Evolutionary conservation across 2,797 vertebrate genomes (phyloP).

Genomic region (Amblyopsis hoosieri): DNA sequence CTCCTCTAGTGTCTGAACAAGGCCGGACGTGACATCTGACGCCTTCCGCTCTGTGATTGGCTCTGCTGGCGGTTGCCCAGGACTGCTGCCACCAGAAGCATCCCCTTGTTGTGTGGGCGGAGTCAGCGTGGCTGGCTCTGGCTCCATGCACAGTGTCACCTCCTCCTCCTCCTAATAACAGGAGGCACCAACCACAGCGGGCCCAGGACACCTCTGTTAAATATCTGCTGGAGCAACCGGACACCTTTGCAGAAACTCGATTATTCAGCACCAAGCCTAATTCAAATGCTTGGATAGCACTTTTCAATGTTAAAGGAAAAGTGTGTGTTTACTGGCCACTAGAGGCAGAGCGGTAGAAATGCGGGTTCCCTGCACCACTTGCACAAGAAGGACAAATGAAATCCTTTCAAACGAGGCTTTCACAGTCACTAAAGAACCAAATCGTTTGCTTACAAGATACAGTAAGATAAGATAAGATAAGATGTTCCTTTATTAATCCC

Average conservation of each 20-base stretch:
- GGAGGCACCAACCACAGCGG: slow-evolving; percentile 20
- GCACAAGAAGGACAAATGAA: no score
- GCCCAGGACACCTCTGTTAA: slow-evolving; percentile 9
- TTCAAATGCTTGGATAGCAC: no score
- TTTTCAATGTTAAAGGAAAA: no score
- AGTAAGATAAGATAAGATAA: no score
- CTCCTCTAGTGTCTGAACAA: slow-evolving; percentile 90
- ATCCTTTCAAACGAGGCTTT: no score
- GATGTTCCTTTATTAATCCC: no score
- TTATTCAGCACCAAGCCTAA: neutral
- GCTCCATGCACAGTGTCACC: slow-evolving; percentile 88
- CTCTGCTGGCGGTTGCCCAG: slow-evolving; percentile 75
- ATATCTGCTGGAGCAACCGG: neutral
- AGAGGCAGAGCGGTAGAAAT: no score
- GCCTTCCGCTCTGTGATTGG: slow-evolving; percentile 83
- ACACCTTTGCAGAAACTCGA: neutral
- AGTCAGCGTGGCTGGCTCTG: slow-evolving; percentile 86
- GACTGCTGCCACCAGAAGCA: slow-evolving; percentile 86
- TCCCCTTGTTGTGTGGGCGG: slow-evolving; percentile 91
- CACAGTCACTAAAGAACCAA: no score
- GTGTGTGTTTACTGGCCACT: no score
- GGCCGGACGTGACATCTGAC: slow-evolving; percentile 88
- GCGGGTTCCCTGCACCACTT: no score
- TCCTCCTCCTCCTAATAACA: slow-evolving; percentile 87
- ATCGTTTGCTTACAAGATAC: no score